Conservation (phyloP, 1,140 invertebrate genomes). For the Drosophila navojoa region DNA sequence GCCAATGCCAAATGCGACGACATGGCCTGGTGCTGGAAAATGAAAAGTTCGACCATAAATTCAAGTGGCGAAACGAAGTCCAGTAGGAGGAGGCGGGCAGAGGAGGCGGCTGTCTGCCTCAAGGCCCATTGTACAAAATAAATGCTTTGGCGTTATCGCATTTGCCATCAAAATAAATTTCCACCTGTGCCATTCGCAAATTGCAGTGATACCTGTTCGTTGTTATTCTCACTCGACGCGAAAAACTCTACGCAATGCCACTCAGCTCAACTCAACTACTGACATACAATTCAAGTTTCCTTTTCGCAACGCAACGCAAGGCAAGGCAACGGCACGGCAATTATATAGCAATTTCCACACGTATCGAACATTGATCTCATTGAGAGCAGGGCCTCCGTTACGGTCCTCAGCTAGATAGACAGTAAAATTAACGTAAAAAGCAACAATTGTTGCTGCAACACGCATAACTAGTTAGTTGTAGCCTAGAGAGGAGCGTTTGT, state of each 20-base stretch:
- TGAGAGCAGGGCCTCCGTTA: conserved; percentile 11
- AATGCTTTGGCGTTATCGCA: conserved; percentile 76
- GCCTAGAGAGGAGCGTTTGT: background rate
- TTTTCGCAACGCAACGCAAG: conserved; percentile 39
- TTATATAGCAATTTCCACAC: conserved; percentile 80
- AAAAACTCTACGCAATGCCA: conserved; percentile 29
- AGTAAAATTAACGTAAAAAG: conserved; percentile 60
- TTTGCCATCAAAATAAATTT: conserved; percentile 80
- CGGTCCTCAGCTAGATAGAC: conserved; percentile 15
- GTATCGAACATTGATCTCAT: conserved; percentile 77
- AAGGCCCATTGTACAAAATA: conserved; percentile 51
- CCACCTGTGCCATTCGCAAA: conserved; percentile 79
- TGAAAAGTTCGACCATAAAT: conserved; percentile 50
- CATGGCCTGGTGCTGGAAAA: conserved; percentile 12
- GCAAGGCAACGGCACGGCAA: conserved; percentile 42
- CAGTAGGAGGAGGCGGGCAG: conserved; percentile 1
- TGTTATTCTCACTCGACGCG: conserved; percentile 56
- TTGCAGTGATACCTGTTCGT: conserved; percentile 68
- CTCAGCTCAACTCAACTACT: conserved; percentile 22
- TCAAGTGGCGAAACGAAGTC: conserved; percentile 22
- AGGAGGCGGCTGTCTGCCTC: background rate
- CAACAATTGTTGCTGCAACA: background rate
- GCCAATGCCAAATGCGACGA: conserved; percentile 42
- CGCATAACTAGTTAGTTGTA: conserved; percentile 58
- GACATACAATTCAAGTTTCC: conserved; percentile 60